Evolutionary conservation across 23 tunicate genomes (phyloP).

Genomic region (Botrylloides violaceus): DNA sequence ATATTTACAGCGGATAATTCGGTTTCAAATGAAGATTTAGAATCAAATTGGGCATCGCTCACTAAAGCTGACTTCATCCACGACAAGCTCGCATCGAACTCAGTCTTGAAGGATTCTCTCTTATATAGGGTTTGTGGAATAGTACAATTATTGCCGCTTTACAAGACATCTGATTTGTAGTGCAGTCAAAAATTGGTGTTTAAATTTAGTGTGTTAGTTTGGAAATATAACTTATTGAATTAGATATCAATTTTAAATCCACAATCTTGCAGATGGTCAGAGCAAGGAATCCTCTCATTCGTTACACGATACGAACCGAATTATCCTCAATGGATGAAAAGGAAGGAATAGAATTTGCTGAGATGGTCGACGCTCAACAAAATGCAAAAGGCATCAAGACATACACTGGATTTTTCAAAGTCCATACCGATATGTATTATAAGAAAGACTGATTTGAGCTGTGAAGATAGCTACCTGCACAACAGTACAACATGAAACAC

Average conservation of each 20-base stretch:
- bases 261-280: neutral
- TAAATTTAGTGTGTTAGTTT: no score
- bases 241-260: no score
- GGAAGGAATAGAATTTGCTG: constrained; percentile 8
- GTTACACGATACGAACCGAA: constrained; percentile 15
- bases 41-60: constrained; percentile 4
- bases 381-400: neutral
- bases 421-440: neutral
- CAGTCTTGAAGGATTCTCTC: constrained; percentile 1
- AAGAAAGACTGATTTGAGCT: no score
- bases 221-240: no score
- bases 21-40: constrained; percentile 12
- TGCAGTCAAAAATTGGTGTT: no score
- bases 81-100: neutral
- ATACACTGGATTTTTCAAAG: constrained; percentile 7
- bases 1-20: constrained; percentile 14
- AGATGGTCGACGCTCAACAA: neutral
- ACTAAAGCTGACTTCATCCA: constrained; percentile 10
- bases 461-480: no score
- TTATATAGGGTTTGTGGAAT: constrained; percentile 13
- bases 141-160: no score
- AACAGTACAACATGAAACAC: no score
- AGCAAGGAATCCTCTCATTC: neutral
- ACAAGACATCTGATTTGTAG: no score
- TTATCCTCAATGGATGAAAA: neutral